phyloP scores from a whole-genome alignment of 2,888 invertebrate genomes.

The Opisthograptis luteolata region DNA sequence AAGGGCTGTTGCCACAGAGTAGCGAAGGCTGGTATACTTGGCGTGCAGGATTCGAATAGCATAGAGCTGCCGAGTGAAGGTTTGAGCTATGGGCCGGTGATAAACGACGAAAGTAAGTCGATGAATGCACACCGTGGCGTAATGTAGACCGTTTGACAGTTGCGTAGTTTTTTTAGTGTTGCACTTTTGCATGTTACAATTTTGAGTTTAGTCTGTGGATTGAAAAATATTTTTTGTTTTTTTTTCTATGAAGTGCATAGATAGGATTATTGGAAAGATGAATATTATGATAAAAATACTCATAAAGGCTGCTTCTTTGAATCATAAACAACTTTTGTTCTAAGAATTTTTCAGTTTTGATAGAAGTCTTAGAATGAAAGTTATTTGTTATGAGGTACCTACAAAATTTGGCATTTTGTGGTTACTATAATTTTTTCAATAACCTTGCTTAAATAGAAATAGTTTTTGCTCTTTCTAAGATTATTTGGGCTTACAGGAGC shows the following conservation, averaged over 20 bases:
- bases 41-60: conserved; percentile 86
- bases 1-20: conserved; percentile 94
- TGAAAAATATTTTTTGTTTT: too few relatives aligned
- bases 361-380: too few relatives aligned
- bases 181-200: background rate
- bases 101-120: conserved; percentile 91
- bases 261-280: too few relatives aligned
- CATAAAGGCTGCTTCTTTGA: too few relatives aligned
- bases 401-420: too few relatives aligned
- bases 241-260: background rate
- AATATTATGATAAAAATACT: too few relatives aligned
- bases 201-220: background rate
- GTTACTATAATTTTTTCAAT: too few relatives aligned
- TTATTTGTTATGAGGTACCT: too few relatives aligned
- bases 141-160: conserved; percentile 33
- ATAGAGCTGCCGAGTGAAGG: conserved; percentile 86
- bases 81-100: conserved; percentile 88
- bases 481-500: conserved; percentile 4
- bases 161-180: background rate
- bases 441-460: too few relatives aligned
- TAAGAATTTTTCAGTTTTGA: too few relatives aligned
- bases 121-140: conserved; percentile 51
- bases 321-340: too few relatives aligned
- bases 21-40: conserved; percentile 86
- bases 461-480: too few relatives aligned